Evolutionary conservation across 92 coral and sea anemone species (phyloP).

Genomic region (Porites lobata): DNA sequence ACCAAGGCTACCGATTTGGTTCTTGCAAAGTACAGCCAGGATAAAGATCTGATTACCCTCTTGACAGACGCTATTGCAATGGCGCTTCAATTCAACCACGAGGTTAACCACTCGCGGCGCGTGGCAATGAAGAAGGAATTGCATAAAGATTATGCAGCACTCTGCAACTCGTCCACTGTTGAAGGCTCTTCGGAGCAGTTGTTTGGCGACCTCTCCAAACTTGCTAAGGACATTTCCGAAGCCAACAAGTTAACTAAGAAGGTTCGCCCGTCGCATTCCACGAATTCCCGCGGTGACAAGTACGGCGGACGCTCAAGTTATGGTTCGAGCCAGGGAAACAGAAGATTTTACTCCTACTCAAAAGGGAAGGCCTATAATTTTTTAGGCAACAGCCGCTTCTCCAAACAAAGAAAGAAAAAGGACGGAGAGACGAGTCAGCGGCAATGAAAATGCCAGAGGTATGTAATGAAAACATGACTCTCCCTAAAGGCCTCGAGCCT

Average conservation of each 20-base stretch:
- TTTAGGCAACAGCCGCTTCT: too few relatives aligned
- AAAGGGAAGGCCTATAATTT: too few relatives aligned
- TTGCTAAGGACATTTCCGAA: conserved; percentile 19
- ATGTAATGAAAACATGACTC: too few relatives aligned
- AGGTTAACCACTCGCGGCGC: conserved; percentile 29
- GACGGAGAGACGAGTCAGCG: background rate
- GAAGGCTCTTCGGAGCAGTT: background rate
- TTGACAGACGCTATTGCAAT: too few relatives aligned
- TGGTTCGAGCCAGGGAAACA: too few relatives aligned
- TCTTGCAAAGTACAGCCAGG: conserved; percentile 21
- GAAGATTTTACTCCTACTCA: too few relatives aligned
- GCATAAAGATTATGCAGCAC: conserved; percentile 30
- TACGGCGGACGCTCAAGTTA: too few relatives aligned
- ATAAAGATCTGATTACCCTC: conserved; percentile 20
- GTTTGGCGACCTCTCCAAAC: conserved; percentile 32
- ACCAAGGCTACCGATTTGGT: conserved; percentile 37
- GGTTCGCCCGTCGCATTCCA: too few relatives aligned
- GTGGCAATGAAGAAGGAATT: conserved; percentile 44
- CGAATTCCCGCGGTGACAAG: too few relatives aligned
- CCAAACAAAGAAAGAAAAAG: too few relatives aligned
- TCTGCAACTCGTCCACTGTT: background rate
- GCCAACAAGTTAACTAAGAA: too few relatives aligned
- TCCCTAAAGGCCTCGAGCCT: background rate
- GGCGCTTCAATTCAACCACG: conserved; percentile 32
- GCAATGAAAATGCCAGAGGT: too few relatives aligned